A percentile compares a stretch with the other conserved stretches of the same genome.
These are phyloP conservation scores for Gavialis gangeticus DNA, from an alignment of 2,113 vertebrate species.

Conservation along the genomic window DNA sequence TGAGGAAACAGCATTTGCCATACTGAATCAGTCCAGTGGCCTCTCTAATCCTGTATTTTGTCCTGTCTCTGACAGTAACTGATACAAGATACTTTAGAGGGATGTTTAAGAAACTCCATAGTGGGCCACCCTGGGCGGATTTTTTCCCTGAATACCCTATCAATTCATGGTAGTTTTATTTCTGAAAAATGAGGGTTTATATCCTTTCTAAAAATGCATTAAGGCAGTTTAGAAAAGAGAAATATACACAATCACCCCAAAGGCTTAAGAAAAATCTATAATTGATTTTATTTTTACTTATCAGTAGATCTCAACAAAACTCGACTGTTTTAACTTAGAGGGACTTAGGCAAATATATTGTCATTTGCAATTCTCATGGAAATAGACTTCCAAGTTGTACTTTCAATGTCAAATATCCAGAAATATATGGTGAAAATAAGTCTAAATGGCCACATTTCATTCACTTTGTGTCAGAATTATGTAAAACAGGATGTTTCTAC, in stretches of 20 bases:
- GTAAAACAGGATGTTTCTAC: no score
- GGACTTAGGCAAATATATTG: neutral
- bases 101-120: neutral
- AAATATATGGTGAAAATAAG: neutral
- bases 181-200: accelerated
- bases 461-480: neutral
- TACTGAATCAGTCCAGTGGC: accelerated
- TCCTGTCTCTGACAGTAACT: neutral
- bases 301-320: neutral
- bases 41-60: neutral
- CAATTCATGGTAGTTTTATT: neutral
- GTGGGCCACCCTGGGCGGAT: accelerated
- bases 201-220: neutral
- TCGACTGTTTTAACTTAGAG: neutral
- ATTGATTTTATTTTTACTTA: neutral
- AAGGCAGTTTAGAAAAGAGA: neutral
- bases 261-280: neutral
- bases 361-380: neutral
- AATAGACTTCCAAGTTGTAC: neutral
- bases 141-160: neutral
- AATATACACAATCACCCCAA: neutral
- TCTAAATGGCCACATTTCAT: neutral
- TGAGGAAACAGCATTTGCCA: neutral
- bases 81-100: neutral
- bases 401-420: neutral